These are phyloP conservation scores for Calameuta filiformis DNA, from an alignment of 2,888 invertebrate species.

Conservation along the genomic window DNA sequence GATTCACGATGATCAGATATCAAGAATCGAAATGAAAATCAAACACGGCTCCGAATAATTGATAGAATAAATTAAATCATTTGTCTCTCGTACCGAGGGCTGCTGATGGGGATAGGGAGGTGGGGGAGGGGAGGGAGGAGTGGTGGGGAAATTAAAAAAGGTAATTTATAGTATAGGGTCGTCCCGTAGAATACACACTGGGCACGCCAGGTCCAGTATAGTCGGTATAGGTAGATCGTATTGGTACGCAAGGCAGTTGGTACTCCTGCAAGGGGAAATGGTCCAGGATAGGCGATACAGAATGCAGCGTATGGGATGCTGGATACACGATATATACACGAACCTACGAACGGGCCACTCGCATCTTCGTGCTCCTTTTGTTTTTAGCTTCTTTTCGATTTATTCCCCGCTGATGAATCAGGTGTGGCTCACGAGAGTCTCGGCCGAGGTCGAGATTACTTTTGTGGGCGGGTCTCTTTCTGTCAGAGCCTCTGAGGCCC, in stretches of 20 bases:
- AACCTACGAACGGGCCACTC: conserved; percentile 4
- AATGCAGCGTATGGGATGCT: not conserved
- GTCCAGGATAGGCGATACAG: not conserved
- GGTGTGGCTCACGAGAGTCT: conserved; percentile 47
- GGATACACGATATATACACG: not conserved
- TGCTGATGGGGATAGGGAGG: not conserved
- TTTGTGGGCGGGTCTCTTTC: conserved; percentile 65
- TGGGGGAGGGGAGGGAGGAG: not conserved
- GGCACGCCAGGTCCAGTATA: conserved; percentile 27
- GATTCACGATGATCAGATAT: conserved; percentile 38
- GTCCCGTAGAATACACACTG: conserved; percentile 26
- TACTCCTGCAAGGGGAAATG: not conserved
- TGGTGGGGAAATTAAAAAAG: conserved; percentile 46
- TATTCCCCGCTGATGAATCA: conserved; percentile 64
- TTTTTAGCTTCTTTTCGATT: conserved; percentile 49
- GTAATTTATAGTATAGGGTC: conserved; percentile 40
- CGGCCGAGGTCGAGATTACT: conserved; percentile 59
- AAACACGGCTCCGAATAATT: conserved; percentile 57
- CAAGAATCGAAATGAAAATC: conserved; percentile 54
- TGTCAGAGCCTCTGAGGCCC: conserved; percentile 59
- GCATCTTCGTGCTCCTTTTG: conserved; percentile 12
- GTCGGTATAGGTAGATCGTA: not conserved
- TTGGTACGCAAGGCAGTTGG: not conserved
- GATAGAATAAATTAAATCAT: conserved; percentile 63
- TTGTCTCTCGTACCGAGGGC: conserved; percentile 42